Percentiles rank a stretch among this genome's conserved stretches.
phyloP scores from a whole-genome alignment of 2,797 vertebrate species.

The Avahi laniger region DNA sequence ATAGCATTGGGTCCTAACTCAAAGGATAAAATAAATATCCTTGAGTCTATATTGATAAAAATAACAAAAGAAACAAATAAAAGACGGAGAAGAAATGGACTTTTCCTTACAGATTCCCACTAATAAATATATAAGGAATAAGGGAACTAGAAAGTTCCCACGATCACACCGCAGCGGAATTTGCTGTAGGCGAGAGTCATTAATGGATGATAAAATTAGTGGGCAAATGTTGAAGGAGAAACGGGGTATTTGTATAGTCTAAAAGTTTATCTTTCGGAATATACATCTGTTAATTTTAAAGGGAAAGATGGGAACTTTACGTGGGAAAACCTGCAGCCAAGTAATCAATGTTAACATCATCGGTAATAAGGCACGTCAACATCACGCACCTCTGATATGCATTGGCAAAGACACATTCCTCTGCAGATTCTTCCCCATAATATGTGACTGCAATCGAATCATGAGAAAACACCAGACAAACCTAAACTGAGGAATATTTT shows the following conservation, averaged over 20 bases:
- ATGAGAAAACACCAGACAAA: neutral
- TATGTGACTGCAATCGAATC: neutral
- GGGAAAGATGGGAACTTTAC: neutral
- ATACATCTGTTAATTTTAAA: neutral
- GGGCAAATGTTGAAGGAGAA: neutral
- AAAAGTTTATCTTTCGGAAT: neutral
- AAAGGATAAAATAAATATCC: conserved; percentile 9
- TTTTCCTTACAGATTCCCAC: neutral
- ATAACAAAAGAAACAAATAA: neutral
- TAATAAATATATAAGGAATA: neutral
- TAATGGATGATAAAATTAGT: neutral
- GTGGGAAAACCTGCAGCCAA: neutral
- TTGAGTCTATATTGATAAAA: neutral
- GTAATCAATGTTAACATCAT: neutral
- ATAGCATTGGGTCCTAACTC: neutral
- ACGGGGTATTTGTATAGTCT: neutral
- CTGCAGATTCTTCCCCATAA: neutral
- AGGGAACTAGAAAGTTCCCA: neutral
- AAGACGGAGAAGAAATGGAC: neutral
- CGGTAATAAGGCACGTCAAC: neutral
- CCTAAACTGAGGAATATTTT: neutral
- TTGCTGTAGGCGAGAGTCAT: neutral
- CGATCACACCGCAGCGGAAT: neutral
- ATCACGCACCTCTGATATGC: neutral
- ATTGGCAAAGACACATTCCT: neutral